These are phyloP conservation scores for Sogatella furcifera DNA, from an alignment of 1,140 invertebrate species.

Conservation along the genomic window DNA sequence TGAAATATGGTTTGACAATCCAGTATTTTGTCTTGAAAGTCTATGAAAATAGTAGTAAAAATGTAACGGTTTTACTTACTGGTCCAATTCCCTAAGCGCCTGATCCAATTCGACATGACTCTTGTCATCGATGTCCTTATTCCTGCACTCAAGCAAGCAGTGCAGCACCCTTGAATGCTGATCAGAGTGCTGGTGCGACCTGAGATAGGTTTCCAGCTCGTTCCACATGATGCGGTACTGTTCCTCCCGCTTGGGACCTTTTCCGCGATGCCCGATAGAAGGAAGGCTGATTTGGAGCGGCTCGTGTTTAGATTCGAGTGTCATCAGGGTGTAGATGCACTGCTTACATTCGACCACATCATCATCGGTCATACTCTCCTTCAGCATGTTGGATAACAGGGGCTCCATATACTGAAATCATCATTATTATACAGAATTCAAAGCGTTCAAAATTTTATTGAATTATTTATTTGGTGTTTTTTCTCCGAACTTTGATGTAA, in stretches of 20 bases:
- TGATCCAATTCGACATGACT: constrained; percentile 54
- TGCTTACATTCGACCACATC: constrained; percentile 83
- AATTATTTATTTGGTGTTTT: no score
- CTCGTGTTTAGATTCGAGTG: constrained; percentile 75
- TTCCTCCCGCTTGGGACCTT: constrained; percentile 54
- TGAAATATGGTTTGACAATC: no score
- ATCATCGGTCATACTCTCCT: constrained; percentile 72
- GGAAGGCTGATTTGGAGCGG: constrained; percentile 50
- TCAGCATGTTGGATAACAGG: constrained; percentile 62
- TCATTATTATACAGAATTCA: no score
- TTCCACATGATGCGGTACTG: constrained; percentile 83
- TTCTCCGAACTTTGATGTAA: no score
- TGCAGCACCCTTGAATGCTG: constrained; percentile 68
- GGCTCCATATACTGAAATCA: constrained; percentile 64
- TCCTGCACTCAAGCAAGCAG: constrained; percentile 71
- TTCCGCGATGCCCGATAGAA: constrained; percentile 35
- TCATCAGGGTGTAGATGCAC: constrained; percentile 70
- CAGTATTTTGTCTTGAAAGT: no score
- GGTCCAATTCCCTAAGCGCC: constrained; percentile 45
- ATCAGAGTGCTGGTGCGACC: constrained; percentile 52
- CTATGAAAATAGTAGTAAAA: no score
- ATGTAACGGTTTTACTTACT: constrained; percentile 32
- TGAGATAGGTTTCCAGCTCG: constrained; percentile 74
- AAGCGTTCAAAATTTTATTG: no score
- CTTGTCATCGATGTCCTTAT: constrained; percentile 41